Evolutionary conservation across 2,113 vertebrate species (phyloP).

Genomic region (Alouatta palliata): DNA sequence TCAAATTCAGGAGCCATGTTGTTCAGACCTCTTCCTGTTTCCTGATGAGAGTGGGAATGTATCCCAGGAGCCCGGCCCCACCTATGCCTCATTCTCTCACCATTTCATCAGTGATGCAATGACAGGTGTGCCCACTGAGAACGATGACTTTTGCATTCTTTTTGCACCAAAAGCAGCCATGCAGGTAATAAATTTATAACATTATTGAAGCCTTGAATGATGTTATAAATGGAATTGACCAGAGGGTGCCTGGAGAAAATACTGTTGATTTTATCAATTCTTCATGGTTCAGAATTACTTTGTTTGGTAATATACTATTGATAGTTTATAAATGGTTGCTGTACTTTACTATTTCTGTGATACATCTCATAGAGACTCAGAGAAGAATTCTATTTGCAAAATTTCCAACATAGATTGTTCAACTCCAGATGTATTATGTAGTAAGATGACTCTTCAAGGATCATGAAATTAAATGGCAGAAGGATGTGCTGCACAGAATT

Average conservation of each 20-base stretch:
- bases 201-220: neutral
- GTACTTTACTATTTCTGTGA: neutral
- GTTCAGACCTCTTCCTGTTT: conserved; percentile 98
- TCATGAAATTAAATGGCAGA: neutral
- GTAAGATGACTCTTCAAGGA: neutral
- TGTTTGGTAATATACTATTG: neutral
- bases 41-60: conserved; percentile 96
- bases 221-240: neutral
- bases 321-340: neutral
- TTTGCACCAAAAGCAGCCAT: conserved; percentile 92
- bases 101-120: conserved; percentile 89
- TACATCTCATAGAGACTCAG: neutral
- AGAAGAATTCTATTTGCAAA: neutral
- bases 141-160: conserved; percentile 97
- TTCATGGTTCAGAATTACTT: neutral
- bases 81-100: conserved; percentile 87
- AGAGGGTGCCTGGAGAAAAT: neutral
- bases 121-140: conserved; percentile 87
- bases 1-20: conserved; percentile 88
- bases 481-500: neutral
- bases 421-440: rapidly evolving
- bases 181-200: conserved; percentile 83
- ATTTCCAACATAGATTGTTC: neutral
- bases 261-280: neutral
- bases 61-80: conserved; percentile 90